Conservation (phyloP, 2,113 vertebrate species). For the Erythrocebus patas region DNA sequence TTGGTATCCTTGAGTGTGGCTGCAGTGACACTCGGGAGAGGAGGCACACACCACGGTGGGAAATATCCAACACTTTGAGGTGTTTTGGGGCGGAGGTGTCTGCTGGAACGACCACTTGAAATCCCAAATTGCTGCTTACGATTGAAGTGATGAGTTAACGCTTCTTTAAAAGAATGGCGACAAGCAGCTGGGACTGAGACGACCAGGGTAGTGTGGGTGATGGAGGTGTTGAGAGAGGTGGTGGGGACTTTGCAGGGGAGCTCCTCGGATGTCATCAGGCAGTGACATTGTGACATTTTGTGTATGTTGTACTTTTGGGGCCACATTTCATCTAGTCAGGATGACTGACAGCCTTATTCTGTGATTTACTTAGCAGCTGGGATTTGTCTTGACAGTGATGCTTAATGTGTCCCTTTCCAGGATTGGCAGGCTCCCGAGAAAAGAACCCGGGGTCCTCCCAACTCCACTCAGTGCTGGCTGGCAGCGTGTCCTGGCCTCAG, state of each 20-base stretch:
- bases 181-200: not conserved
- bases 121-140: conserved; percentile 17
- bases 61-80: not conserved
- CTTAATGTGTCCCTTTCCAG: conserved; percentile 21
- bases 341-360: conserved; percentile 69
- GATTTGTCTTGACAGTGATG: conserved; percentile 60
- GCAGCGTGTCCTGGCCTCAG: not conserved
- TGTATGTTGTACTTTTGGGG: conserved; percentile 46
- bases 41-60: rapidly evolving
- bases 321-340: not conserved
- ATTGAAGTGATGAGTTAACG: not conserved
- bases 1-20: not conserved
- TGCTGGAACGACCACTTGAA: not conserved
- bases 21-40: not conserved
- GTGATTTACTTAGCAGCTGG: not conserved
- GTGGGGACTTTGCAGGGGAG: not conserved
- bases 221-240: not conserved
- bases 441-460: not conserved
- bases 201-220: not conserved
- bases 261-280: not conserved
- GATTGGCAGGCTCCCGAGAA: conserved; percentile 53
- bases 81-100: not conserved
- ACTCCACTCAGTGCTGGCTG: too few relatives aligned
- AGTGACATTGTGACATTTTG: conserved; percentile 26
- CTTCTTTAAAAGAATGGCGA: not conserved